Base-by-base conservation (phyloP, 2,113 vertebrate genomes). In the Oreochromis niloticus region DNA sequence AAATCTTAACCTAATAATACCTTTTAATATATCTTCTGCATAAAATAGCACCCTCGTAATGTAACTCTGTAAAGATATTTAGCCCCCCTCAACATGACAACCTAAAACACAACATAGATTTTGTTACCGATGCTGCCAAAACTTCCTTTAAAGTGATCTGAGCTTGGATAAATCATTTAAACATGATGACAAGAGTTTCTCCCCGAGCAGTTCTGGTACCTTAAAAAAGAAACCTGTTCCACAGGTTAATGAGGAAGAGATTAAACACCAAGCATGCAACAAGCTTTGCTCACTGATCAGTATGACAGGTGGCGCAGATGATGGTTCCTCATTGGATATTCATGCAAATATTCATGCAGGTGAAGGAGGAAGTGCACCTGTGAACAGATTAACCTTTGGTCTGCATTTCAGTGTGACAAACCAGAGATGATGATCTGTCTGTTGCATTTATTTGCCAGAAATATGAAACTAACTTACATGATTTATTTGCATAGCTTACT, bases 291-390 rank as follows among this genome's bases (percentile, higher is more conserved):
- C 80, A 48, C n/a, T 13, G 75, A 84, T 85, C 80, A 22, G 30
- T 13, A 30, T 61, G 13, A 87, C 89, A 90, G 82, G 63, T 80
- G 46, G 73, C 30, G 8, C 71, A 41, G 34, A 50, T 1, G 7
- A 52, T 83, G 11, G 59, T 94, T 94, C 92, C 90, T 91, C 86
- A 82, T 90, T 30, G 48, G 73, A 66, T 13, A 22, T 10, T 85
- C 78, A 95, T 95, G 92, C 92, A 95, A 95, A 95, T 93, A 73
- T 83, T 24, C 9, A 17, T 50, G 27, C 68, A 80, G 89, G 22
- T 87, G 63, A 93, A 92, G 27, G 87, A 95, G 95, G 94, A 95
- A 96, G 93, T 93, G 13, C 87, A 92, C 81, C 63, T 91, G 83
- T 86, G 39, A 27, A 66, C 84, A 32, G 46, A 52, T 90, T 83